A percentile compares a stretch with the other conserved stretches of the same genome.
phyloP scores from a whole-genome alignment of 2,797 vertebrate species.

The Cyclura pinguis region DNA sequence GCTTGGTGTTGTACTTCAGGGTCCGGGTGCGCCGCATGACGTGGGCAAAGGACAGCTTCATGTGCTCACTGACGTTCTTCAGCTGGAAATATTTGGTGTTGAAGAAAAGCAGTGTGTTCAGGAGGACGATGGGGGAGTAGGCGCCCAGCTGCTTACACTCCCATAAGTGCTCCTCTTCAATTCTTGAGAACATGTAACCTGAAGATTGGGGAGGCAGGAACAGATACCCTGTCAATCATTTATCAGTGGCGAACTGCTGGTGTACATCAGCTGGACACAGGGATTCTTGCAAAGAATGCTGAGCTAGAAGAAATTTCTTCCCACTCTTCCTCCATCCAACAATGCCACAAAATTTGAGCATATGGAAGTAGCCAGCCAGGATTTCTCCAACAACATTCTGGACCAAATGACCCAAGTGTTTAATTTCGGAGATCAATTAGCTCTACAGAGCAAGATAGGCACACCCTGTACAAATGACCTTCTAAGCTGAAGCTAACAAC shows the following conservation, averaged over 20 bases:
- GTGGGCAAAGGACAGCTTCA: slow-evolving; percentile 94
- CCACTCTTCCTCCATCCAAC: background rate
- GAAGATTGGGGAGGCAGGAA: background rate
- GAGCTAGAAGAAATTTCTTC: background rate
- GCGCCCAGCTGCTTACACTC: slow-evolving; percentile 97
- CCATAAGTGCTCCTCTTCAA: slow-evolving; percentile 98
- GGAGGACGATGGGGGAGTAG: slow-evolving; percentile 95
- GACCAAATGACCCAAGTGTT: too few relatives aligned
- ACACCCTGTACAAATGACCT: too few relatives aligned
- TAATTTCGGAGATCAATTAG: too few relatives aligned
- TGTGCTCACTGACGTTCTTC: slow-evolving; percentile 91
- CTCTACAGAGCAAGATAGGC: too few relatives aligned
- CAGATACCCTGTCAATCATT: background rate
- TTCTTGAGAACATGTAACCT: slow-evolving; percentile 95
- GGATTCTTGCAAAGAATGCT: background rate
- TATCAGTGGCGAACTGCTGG: too few relatives aligned
- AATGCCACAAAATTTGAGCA: background rate
- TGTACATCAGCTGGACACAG: background rate
- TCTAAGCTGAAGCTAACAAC: too few relatives aligned
- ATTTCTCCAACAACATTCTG: too few relatives aligned
- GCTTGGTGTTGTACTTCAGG: slow-evolving; percentile 88
- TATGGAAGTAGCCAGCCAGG: too few relatives aligned
- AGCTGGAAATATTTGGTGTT: slow-evolving; percentile 97
- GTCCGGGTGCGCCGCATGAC: slow-evolving; percentile 94
- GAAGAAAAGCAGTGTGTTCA: slow-evolving; percentile 98